Percentiles rank a stretch among this genome's conserved stretches.
Evolutionary conservation across 2,888 invertebrate species (phyloP).

Genomic region (Tachina lurida): DNA sequence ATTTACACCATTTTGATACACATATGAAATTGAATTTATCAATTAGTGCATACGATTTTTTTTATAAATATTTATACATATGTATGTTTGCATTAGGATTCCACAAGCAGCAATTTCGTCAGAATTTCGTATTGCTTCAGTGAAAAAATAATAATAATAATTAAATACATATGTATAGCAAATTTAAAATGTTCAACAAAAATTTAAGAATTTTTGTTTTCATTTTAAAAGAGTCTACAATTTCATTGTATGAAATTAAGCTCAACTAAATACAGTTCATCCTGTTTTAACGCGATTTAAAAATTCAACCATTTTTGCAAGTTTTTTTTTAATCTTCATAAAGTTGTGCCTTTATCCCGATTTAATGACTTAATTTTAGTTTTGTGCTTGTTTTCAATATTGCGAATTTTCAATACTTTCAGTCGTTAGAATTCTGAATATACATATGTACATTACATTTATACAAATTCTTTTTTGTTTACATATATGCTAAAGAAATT

Average conservation of each 20-base stretch:
- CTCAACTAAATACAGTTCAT: slow-evolving; percentile 31
- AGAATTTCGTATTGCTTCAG: neutral
- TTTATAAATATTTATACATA: slow-evolving; percentile 9
- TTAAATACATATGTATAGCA: neutral
- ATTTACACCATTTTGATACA: slow-evolving; percentile 47
- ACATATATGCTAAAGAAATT: no score
- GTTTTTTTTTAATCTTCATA: no score
- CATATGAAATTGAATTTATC: slow-evolving; percentile 10
- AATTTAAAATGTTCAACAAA: slow-evolving; percentile 1
- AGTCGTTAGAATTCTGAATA: no score
- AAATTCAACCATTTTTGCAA: no score
- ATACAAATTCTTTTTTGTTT: no score
- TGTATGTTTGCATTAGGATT: neutral
- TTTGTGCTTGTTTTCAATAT: no score
- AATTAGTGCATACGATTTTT: slow-evolving; percentile 22
- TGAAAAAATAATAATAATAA: neutral
- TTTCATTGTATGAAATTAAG: slow-evolving; percentile 53
- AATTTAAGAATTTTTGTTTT: slow-evolving; percentile 12
- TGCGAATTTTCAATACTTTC: no score
- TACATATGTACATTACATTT: no score
- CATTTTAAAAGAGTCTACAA: slow-evolving; percentile 29
- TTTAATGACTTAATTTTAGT: no score
- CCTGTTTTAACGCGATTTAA: no score
- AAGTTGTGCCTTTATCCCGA: no score
- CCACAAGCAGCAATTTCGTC: neutral